These are phyloP conservation scores for Boleophthalmus pectinirostris DNA, from an alignment of 2,113 vertebrate genomes.

Conservation along the genomic window DNA sequence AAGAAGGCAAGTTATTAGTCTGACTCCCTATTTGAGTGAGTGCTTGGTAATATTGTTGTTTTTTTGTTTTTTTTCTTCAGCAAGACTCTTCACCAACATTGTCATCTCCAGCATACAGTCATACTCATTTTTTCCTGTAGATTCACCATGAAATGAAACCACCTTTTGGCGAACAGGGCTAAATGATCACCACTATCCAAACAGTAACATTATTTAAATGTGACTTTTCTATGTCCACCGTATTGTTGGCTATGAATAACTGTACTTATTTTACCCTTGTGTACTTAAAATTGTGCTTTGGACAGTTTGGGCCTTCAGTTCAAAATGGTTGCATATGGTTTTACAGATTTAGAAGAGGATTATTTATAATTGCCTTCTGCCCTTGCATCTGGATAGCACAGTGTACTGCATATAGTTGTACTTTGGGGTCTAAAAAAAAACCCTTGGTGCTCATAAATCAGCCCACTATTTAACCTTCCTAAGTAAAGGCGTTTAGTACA, in stretches of 20 bases:
- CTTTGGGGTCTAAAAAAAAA: constrained; percentile 13
- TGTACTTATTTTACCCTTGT: background rate
- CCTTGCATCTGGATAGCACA: constrained; percentile 13
- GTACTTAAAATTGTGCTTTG: background rate
- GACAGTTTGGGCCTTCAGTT: background rate
- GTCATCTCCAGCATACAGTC: background rate
- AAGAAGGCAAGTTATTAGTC: background rate
- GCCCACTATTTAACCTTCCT: constrained; percentile 1
- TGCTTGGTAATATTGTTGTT: background rate
- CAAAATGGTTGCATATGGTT: constrained; percentile 8
- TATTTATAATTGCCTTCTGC: background rate
- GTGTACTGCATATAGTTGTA: constrained; percentile 2
- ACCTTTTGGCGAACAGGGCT: background rate
- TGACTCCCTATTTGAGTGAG: background rate
- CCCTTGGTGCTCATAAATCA: constrained; percentile 8
- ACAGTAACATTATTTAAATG: background rate
- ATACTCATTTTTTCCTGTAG: background rate
- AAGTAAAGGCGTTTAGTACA: constrained; percentile 4
- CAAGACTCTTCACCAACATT: background rate
- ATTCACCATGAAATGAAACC: background rate
- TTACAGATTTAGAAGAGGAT: constrained; percentile 7
- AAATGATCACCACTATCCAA: background rate
- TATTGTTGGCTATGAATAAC: background rate
- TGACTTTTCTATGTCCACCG: background rate
- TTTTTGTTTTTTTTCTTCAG: too few species aligned